A percentile compares a stretch with the other conserved stretches of the same genome.
These are phyloP conservation scores for Hippocampus comes DNA, from an alignment of 2,113 vertebrate genomes.

Conservation along the genomic window DNA sequence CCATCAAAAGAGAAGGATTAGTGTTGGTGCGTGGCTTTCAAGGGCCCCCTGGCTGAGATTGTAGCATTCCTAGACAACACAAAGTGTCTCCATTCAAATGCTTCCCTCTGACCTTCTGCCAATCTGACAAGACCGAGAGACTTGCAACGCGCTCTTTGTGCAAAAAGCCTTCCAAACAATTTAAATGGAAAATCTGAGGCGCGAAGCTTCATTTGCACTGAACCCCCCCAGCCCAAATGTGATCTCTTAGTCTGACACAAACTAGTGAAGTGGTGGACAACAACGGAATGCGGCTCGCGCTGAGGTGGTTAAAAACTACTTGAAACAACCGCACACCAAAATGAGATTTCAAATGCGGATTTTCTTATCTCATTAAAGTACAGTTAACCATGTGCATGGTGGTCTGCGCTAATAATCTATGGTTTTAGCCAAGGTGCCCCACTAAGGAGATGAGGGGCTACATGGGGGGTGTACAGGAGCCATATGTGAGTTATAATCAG, in stretches of 20 bases:
- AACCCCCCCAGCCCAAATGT: background rate
- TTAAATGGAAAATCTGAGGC: background rate
- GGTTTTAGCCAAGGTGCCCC: constrained; percentile 8
- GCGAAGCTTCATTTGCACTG: background rate
- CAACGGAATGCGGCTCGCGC: background rate
- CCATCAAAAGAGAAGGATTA: constrained; percentile 9
- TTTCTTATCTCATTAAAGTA: background rate
- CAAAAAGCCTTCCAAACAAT: constrained; percentile 1
- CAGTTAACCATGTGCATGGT: background rate
- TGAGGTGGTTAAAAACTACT: background rate
- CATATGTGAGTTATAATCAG: constrained; percentile 62
- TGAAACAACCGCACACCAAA: constrained; percentile 1
- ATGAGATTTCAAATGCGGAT: background rate
- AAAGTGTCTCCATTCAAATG: constrained; percentile 5
- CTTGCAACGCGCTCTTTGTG: background rate
- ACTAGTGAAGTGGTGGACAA: background rate
- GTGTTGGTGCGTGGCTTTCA: constrained; percentile 16
- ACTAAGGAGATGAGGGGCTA: constrained; percentile 13
- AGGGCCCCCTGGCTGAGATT: constrained; percentile 20
- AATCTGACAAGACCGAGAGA: background rate
- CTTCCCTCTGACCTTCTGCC: constrained; percentile 11
- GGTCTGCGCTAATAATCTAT: background rate
- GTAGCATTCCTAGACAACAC: constrained; percentile 20
- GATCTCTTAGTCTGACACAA: background rate
- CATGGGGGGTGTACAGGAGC: constrained; percentile 24